Evolutionary conservation across 2,888 invertebrate species (phyloP), one percentile per base, ranked within the genome.

Genomic region (Chymomyza procnemis): DNA sequence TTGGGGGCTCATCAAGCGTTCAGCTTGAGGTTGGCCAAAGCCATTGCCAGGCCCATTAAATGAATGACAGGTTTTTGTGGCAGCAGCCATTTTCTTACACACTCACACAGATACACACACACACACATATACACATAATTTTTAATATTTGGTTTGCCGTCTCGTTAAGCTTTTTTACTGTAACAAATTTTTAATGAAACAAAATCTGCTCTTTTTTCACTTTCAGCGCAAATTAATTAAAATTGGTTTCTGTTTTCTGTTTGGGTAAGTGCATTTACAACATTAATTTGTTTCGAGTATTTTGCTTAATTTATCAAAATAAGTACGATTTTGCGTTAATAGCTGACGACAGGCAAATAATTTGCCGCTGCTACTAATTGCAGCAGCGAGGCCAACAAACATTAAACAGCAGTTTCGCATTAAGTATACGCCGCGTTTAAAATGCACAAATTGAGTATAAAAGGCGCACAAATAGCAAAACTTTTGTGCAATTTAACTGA

Each of bases 181-280:
- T 30, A 59, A 67, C 22, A 34, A n/a, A n/a, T 67, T 55, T 69
- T 65, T 64, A 77, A 75, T 73, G 14, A 26, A 26, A n/a, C n/a
- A 50, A 63, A 6, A 12, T 62, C 59, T 21, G 30, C 19, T 63
- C 19, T 61, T 22, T 68, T 1, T 61, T n/a, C n/a, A 52, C 5
- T 76, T 79, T 18, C 82, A 80, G 84, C 54, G 56, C 22, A 52
- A 72, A 64, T 66, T 66, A 55, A 59, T 57, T 74, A 55, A 69
- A 71, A 47, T 61, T 19, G 26, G 4, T 60, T 4, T 48, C n/a
- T n/a, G n/a, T n/a, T n/a, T n/a, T n/a, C n/a, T n/a, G n/a, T 47
- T 50, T 50, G 14, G 54, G 54, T 16, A 41, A 52, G 34, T 22
- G 66, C 26, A 14, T 30, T 26, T 14, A 30, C 1, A 30, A 26